Evolutionary conservation across 2,113 vertebrate genomes (phyloP), one percentile per base, ranked within the genome.

Genomic region (Clarias gariepinus): DNA sequence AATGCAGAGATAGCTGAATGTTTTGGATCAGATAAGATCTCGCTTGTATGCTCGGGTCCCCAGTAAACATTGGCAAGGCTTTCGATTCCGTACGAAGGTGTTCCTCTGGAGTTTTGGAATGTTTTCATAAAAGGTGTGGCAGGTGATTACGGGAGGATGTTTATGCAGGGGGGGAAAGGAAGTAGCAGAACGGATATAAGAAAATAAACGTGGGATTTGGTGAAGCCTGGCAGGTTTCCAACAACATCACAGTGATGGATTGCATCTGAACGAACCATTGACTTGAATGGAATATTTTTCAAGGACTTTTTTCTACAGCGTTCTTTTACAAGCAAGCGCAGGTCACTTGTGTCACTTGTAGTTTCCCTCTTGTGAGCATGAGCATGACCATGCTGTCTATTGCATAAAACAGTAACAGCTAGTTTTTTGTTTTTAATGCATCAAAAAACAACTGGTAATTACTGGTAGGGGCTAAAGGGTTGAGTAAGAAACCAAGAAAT

Each of bases 121-220:
- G 86, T 83, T 87, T 83, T 87, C 3, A 41, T 58, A 68, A 41
- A n/a, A 74, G 81, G 81, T 68, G 81, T 83, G 61, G 81, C 81
- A 41, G 30, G 16, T 87, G 81, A 83, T 83, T 73, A 77, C 23
- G 15, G 41, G 58, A 87, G 86, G 69, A 83, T 87, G 81, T 87
- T 83, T 87, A 86, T 33, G 55, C 78, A 61, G 57, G 55, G 60
- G n/a, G 33, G 25, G 19, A 60, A 74, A 63, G 66, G 85, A 86
- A 86, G 57, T 74, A 57, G 79, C n/a, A 58, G 63, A 81, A 61
- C 53, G n/a, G 85, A 82, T 74, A 53, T 82, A 74, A 74, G 57
- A 86, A 63, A 81, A 73, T 81, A 86, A 86, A 64, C 19, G n/a
- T 15, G 30, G 53, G 55, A 55, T 74, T 36, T 53, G 55, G 36